Evolutionary conservation across 2,888 invertebrate genomes (phyloP).

Genomic region (Argyra leucocephala): DNA sequence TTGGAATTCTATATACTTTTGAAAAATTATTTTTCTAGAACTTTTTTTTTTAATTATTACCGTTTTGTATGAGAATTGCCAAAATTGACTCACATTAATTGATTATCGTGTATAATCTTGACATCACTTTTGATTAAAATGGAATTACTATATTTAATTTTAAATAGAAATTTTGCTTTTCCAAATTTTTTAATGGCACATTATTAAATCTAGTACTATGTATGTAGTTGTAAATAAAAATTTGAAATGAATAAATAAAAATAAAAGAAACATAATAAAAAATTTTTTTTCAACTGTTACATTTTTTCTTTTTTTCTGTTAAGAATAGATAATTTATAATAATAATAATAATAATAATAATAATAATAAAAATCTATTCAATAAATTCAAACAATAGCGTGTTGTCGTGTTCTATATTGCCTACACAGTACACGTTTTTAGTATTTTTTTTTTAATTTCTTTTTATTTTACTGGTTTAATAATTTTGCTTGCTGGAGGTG

Average conservation of each 20-base stretch:
- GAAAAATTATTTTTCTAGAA: no score
- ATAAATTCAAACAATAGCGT: background rate
- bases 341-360: background rate
- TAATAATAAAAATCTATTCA: background rate
- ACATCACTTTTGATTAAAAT: no score
- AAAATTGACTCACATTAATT: no score
- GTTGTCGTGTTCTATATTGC: background rate
- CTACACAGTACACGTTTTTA: background rate
- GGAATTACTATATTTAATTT: no score
- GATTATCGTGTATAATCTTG: no score
- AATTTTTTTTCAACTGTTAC: background rate
- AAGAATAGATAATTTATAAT: background rate
- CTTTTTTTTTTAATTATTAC: no score
- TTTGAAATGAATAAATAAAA: background rate
- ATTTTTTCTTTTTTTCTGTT: background rate
- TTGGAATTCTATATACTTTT: no score
- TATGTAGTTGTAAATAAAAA: background rate
- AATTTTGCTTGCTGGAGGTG: slow-evolving; percentile 68
- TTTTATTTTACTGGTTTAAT: slow-evolving; percentile 50
- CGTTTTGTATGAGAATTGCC: no score
- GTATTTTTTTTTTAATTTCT: background rate
- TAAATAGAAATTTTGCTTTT: background rate
- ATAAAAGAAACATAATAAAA: background rate
- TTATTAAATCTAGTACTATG: background rate
- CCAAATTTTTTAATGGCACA: background rate